Base-by-base conservation (phyloP, 2,797 vertebrate genomes). In the Propithecus deckenii region DNA sequence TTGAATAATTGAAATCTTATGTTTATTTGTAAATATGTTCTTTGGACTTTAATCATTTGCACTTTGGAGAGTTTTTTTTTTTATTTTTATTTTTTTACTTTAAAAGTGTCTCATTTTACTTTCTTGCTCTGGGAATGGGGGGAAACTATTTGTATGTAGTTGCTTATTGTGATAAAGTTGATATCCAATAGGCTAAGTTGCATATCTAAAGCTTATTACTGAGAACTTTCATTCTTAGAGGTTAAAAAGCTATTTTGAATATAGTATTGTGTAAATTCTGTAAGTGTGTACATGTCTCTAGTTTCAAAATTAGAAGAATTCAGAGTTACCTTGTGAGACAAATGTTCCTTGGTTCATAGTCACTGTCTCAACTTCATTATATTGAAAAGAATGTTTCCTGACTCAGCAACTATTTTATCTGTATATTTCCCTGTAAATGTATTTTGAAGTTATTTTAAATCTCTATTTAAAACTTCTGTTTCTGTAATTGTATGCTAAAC, bases 361-460 rank as follows among this genome's bases (percentile, higher is more conserved):
- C 38, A 86, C 32, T 71, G 14, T 88, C 35, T 87, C 48, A 81
- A 25, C 43, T 67, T 87, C 43, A 88, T 75, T 85, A 74, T 88
- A 67, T 57, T 28, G 13, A 38, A 63, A 81, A 41, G n/a, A 96
- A 80, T 92, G 35, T 89, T 96, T 92, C 38, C 67, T 89, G 80
- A 96, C 41, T 94, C 12, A 88, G n/a, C 52, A 91, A 85, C 28
- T 86, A 22, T 96, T 94, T 94, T 83, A 59, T 86, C 30, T 97
- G 22, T 89, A 46, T 89, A 91, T 94, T 96, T 97, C 61, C 89
- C 13, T 89, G 15, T 94, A 93, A 94, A 88, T 96, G 22, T 98
- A 90, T 97, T 79, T 87, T 94, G n/a, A 96, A 87, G 30, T 95
- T 95, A 81, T 75, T 97, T 95, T 91, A 94, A 95, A 87, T 94